Percentiles rank a stretch among this genome's conserved stretches.
These are phyloP conservation scores for Anhinga rufa DNA, from an alignment of 2,113 vertebrate species.

Conservation along the genomic window DNA sequence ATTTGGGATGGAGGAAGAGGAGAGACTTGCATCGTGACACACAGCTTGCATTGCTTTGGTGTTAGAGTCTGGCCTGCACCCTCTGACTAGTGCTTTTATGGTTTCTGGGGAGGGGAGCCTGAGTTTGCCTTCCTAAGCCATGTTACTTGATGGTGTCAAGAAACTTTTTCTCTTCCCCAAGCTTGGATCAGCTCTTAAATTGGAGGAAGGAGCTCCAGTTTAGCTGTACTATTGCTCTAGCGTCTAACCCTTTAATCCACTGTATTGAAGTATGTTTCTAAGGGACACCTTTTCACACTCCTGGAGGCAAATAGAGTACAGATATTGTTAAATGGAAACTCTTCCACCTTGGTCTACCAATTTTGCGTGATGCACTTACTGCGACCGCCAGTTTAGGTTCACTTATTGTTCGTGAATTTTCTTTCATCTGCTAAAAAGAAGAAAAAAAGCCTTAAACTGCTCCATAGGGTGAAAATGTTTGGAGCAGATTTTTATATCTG, in stretches of 20 bases:
- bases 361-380: background rate
- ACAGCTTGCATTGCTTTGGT: background rate
- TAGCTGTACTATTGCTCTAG: background rate
- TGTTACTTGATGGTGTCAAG: background rate
- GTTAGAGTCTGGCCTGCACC: no score
- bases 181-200: background rate
- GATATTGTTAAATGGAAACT: background rate
- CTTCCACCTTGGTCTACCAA: background rate
- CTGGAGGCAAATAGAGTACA: rapidly evolving
- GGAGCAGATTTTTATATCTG: background rate
- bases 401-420: background rate
- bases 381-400: background rate
- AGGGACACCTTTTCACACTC: background rate
- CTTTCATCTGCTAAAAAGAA: background rate
- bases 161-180: background rate
- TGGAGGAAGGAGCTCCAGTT: background rate
- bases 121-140: background rate
- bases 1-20: background rate
- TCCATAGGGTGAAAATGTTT: background rate
- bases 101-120: background rate
- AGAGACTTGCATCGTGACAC: rapidly evolving
- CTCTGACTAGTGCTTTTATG: background rate
- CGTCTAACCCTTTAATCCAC: background rate
- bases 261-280: background rate
- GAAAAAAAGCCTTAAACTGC: background rate